Evolutionary conservation across 2,888 invertebrate species (phyloP), one percentile per base, ranked within the genome.

Genomic region (Gymnoscelis rufifasciata): DNA sequence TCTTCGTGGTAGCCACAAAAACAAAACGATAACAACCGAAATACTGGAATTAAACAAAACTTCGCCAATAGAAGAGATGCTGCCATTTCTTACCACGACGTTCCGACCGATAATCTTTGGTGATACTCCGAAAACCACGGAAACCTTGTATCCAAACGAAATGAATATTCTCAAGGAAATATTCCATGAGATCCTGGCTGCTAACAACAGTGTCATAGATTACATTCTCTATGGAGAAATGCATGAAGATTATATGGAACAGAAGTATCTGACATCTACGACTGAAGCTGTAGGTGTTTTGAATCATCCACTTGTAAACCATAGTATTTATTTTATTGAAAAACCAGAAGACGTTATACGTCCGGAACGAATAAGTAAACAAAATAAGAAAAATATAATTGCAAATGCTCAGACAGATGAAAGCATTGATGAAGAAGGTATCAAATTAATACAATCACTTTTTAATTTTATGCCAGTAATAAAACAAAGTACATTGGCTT

Each of bases 171-270:
- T 47, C 1, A 33, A 35, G 26, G 47, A 43, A 24, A 35, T 47
- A 38, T 29, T 47, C 1, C 38, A 43, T 33, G 38, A 47, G 29
- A 35, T 43, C 0, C 15, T 43, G 19, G 10, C 43, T n/a, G 35
- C 47, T 8, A 47, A 47, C 12, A 38, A 23, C 13, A 47, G 38
- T 12, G 14, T 47, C 8, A 24, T 47, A 14, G 47, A 47, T 24
- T 47, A 47, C 24, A 43, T 47, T 35, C 28, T 47, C 1, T 47
- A 47, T 26, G 47, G 38, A 26, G 43, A 38, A 14, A 12, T 24
- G 1, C 10, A 8, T 14, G 7, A 7, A 1, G 8, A 38, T 12
- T 15, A 47, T 4, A 11, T 24, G 7, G 23, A 38, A 7, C 23
- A 14, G n/a, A 33, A 23, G 7, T 24, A 40, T 11, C 24, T 35